phyloP scores from a whole-genome alignment of 2,113 vertebrate species.

The Ameiurus melas region DNA sequence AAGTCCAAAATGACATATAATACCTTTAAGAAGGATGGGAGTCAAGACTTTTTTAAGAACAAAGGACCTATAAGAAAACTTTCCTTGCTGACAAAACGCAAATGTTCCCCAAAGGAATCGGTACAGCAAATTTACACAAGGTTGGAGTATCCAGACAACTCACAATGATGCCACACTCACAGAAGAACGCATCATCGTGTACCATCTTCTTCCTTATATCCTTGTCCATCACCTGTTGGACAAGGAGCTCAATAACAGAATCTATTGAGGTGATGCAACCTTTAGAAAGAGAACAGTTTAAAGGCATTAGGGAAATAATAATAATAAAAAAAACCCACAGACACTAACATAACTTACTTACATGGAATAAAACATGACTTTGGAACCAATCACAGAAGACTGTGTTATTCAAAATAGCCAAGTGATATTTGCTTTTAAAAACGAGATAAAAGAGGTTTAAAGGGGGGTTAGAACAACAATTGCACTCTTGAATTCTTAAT shows the following conservation, averaged over 20 bases:
- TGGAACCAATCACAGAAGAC: neutral
- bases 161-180: neutral
- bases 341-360: neutral
- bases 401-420: neutral
- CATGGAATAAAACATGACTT: neutral
- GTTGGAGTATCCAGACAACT: neutral
- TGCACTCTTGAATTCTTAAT: neutral
- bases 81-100: neutral
- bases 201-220: neutral
- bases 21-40: neutral
- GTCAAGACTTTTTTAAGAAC: neutral
- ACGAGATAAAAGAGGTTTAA: neutral
- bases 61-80: neutral
- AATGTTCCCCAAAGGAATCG: neutral
- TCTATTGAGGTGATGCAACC: slow-evolving; percentile 7
- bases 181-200: neutral
- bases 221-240: neutral
- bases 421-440: neutral
- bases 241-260: neutral
- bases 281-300: neutral
- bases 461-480: too few relatives aligned
- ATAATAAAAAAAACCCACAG: neutral
- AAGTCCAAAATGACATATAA: neutral
- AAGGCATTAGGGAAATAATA: too few relatives aligned
- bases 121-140: neutral